phyloP scores from a whole-genome alignment of 2,797 vertebrate genomes.

The Phataginus tetradactyla region DNA sequence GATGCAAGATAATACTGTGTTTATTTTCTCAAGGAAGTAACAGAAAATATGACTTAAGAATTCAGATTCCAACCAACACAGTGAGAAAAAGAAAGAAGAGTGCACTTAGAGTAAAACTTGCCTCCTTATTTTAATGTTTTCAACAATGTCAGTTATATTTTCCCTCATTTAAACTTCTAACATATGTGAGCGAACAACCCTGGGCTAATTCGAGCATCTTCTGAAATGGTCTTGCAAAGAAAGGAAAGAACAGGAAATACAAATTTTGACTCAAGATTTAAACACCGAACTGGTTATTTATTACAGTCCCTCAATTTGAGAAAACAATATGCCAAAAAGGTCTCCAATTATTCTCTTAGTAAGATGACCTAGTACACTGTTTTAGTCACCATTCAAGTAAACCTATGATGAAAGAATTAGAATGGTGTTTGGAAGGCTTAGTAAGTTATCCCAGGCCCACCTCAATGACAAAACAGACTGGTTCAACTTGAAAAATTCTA shows the following conservation, averaged over 20 bases:
- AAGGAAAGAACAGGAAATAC: background rate
- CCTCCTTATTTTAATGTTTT: background rate
- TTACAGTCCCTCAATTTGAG: background rate
- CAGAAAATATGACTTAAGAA: background rate
- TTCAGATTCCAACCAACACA: conserved; percentile 21
- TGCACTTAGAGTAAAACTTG: background rate
- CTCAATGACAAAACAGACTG: background rate
- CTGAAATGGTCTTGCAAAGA: background rate
- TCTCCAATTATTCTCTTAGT: background rate
- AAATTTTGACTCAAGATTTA: conserved; percentile 9
- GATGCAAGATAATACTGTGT: background rate
- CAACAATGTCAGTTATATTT: background rate
- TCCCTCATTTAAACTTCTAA: background rate
- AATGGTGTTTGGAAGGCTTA: background rate
- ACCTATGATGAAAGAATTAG: background rate
- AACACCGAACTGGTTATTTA: background rate
- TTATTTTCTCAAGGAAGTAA: conserved; percentile 56
- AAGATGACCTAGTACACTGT: background rate
- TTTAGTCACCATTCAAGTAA: background rate
- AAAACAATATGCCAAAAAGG: conserved; percentile 27
- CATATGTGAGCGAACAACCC: background rate
- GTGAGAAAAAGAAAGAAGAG: conserved; percentile 7
- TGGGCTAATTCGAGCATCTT: conserved; percentile 20
- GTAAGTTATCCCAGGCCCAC: background rate
- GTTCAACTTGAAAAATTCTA: conserved; percentile 9